phyloP scores from a whole-genome alignment of 1,140 invertebrate species.

The Orchesella cincta region DNA sequence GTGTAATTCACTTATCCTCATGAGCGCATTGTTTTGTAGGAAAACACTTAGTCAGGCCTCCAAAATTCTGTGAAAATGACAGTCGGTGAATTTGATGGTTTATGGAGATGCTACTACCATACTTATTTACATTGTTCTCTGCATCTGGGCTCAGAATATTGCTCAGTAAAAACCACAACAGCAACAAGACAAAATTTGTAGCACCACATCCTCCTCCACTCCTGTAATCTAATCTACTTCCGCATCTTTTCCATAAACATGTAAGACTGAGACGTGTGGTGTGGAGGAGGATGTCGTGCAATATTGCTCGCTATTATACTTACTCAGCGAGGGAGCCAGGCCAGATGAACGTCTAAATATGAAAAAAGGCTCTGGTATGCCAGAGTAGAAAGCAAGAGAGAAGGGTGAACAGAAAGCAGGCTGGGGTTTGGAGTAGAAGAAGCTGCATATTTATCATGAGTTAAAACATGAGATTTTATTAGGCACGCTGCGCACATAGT shows the following conservation, averaged over 20 bases:
- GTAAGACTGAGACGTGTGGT: too few relatives aligned
- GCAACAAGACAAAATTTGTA: not conserved
- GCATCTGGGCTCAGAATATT: too few relatives aligned
- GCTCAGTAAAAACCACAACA: too few relatives aligned
- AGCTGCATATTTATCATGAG: constrained; percentile 22
- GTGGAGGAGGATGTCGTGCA: not conserved
- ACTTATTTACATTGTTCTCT: not conserved
- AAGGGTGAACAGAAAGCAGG: not conserved
- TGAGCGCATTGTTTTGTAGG: constrained; percentile 12
- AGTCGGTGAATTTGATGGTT: constrained; percentile 14
- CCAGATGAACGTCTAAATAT: too few relatives aligned
- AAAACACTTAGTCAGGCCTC: constrained; percentile 9
- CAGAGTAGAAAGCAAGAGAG: not conserved
- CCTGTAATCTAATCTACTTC: constrained; percentile 5
- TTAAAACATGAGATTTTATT: constrained; percentile 25
- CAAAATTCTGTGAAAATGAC: constrained; percentile 9
- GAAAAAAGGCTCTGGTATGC: too few relatives aligned
- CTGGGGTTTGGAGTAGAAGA: not conserved
- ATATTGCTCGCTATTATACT: too few relatives aligned
- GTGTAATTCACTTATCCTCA: constrained; percentile 20
- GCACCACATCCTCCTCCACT: not conserved
- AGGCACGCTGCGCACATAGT: not conserved
- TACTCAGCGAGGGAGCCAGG: too few relatives aligned
- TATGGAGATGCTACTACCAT: constrained; percentile 6
- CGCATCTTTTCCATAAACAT: constrained; percentile 14